Conservation (phyloP, 1,140 invertebrate species). For the Pomacea maculata region DNA sequence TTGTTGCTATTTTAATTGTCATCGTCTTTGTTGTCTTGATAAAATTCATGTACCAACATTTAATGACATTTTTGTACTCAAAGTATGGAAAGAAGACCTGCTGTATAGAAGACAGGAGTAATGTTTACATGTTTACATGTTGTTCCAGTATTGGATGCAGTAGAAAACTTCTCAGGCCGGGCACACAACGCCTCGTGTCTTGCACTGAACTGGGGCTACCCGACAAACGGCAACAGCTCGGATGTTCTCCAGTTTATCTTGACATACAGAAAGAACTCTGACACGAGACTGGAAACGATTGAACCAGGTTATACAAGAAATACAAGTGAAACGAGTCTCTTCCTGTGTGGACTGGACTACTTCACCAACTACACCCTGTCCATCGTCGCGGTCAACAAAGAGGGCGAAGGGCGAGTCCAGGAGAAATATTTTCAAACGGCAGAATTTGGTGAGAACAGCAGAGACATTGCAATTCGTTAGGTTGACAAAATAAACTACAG, state of each 20-base stretch:
- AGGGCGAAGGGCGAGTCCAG: background rate
- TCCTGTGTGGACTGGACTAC: slow-evolving; percentile 5
- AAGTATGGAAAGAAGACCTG: background rate
- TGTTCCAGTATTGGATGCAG: slow-evolving; percentile 1
- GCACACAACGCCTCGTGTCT: slow-evolving; percentile 9
- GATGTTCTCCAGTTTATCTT: background rate
- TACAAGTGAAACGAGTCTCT: background rate
- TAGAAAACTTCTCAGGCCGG: background rate
- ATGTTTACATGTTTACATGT: background rate
- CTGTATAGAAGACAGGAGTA: background rate
- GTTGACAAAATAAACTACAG: background rate
- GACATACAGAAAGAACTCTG: background rate
- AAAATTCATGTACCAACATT: no score
- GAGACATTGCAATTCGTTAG: background rate
- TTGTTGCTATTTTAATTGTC: no score
- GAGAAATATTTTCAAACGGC: background rate
- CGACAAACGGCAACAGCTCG: background rate
- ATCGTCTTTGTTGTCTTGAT: no score
- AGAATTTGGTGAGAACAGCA: slow-evolving; percentile 7
- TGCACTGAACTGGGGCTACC: background rate
- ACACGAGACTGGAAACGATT: background rate
- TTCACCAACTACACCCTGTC: background rate
- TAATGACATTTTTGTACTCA: background rate
- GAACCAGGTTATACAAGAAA: no score
- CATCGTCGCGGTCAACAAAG: background rate